Conservation (phyloP, 2,113 vertebrate genomes). For the Pelecanoides urinatrix region DNA sequence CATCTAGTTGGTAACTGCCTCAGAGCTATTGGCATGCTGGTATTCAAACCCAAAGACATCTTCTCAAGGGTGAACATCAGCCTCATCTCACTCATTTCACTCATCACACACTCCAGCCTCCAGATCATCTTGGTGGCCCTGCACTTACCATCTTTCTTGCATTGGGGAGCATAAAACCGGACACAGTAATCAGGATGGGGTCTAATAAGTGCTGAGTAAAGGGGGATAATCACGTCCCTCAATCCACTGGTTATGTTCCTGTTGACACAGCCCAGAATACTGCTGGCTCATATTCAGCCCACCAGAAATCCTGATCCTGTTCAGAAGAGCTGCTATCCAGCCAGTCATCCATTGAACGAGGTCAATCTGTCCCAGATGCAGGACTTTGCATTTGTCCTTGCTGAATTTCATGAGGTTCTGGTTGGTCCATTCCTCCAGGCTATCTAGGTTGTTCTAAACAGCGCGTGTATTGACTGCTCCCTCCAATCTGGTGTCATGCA, state of each 20-base stretch:
- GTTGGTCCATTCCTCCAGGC: neutral
- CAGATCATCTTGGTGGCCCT: neutral
- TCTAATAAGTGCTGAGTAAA: neutral
- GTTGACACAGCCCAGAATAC: neutral
- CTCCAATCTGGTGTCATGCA: neutral
- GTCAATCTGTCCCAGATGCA: neutral
- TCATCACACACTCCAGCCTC: neutral
- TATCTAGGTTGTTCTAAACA: neutral
- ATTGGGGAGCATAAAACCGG: neutral
- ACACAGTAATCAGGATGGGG: neutral
- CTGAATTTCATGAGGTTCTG: neutral
- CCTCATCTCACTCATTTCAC: neutral
- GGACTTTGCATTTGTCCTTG: neutral
- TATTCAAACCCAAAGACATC: neutral
- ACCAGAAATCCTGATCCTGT: neutral
- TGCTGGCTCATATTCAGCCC: neutral
- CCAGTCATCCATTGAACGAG: neutral
- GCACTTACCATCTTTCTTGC: neutral
- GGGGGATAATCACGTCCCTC: neutral
- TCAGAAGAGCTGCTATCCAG: neutral
- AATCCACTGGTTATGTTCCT: neutral
- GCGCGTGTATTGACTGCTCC: neutral
- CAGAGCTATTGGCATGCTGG: neutral
- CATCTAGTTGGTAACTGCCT: neutral
- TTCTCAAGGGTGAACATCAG: neutral